Conservation (phyloP, 2,113 vertebrate genomes). For the Crotalus viridis region DNA sequence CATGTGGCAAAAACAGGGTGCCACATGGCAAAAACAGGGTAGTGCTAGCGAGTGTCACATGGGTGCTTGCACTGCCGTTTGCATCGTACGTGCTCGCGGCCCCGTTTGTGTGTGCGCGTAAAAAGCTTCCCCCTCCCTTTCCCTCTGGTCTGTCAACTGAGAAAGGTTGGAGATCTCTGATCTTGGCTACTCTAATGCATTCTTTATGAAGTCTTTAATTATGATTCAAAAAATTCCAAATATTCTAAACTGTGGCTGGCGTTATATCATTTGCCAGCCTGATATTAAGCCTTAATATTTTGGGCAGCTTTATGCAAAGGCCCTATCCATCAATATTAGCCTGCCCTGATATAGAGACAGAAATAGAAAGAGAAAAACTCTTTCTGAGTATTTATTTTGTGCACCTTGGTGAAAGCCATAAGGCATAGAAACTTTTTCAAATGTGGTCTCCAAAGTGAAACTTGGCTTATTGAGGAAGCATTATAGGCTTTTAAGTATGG, state of each 20-base stretch:
- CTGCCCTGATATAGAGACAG: neutral
- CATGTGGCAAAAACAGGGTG: too few relatives aligned
- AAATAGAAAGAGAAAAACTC: neutral
- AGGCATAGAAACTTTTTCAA: neutral
- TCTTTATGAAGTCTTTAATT: neutral
- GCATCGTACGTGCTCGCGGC: too few relatives aligned
- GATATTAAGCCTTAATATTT: neutral
- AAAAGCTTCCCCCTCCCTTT: too few relatives aligned
- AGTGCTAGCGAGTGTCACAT: too few relatives aligned
- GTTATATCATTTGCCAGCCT: neutral
- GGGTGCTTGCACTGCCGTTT: too few relatives aligned
- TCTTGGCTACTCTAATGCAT: neutral
- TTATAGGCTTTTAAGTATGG: neutral
- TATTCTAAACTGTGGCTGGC: neutral
- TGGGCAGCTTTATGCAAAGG: neutral
- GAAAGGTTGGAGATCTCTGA: too few relatives aligned
- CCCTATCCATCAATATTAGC: neutral
- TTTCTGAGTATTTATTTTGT: neutral
- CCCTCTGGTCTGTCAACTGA: too few relatives aligned
- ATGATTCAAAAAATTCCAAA: neutral
- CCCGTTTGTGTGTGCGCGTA: too few relatives aligned
- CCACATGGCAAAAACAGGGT: too few relatives aligned
- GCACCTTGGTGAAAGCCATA: neutral
- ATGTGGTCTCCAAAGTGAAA: neutral
- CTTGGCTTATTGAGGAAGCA: neutral